Percentiles rank a stretch among this genome's conserved stretches.
Conservation (phyloP, 2,888 invertebrate genomes). For the Augochlorella aurata region DNA sequence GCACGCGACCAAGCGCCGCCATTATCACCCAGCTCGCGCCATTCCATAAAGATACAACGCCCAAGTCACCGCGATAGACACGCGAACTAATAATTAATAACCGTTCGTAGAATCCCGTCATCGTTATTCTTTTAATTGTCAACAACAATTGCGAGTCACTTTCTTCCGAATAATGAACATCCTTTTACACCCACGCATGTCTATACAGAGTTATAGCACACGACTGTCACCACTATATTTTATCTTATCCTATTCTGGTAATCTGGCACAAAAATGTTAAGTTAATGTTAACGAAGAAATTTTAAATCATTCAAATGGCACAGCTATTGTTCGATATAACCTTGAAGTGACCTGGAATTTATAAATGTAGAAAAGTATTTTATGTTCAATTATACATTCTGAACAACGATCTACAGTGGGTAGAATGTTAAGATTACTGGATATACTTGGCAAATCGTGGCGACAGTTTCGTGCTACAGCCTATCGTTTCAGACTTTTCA, state of each 20-base stretch:
- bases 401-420: not conserved
- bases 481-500: slow-evolving; percentile 41
- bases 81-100: slow-evolving; percentile 43
- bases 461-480: not conserved
- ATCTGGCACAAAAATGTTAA: too few relatives aligned
- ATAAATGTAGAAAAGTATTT: not conserved
- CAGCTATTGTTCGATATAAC: too few relatives aligned
- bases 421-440: not conserved
- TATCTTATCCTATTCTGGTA: too few relatives aligned
- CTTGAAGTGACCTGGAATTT: too few relatives aligned
- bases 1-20: not conserved
- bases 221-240: too few relatives aligned
- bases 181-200: too few relatives aligned
- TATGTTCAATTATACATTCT: not conserved
- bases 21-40: slow-evolving; percentile 17
- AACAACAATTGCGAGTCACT: slow-evolving; percentile 9
- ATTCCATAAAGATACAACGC: not conserved
- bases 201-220: too few relatives aligned
- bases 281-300: too few relatives aligned
- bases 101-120: slow-evolving; percentile 18
- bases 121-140: slow-evolving; percentile 25
- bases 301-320: too few relatives aligned
- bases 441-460: too few relatives aligned
- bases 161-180: not conserved
- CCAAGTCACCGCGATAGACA: slow-evolving; percentile 20